Conservation (phyloP, 1,140 invertebrate species). For the Hypsibius dujardini region DNA sequence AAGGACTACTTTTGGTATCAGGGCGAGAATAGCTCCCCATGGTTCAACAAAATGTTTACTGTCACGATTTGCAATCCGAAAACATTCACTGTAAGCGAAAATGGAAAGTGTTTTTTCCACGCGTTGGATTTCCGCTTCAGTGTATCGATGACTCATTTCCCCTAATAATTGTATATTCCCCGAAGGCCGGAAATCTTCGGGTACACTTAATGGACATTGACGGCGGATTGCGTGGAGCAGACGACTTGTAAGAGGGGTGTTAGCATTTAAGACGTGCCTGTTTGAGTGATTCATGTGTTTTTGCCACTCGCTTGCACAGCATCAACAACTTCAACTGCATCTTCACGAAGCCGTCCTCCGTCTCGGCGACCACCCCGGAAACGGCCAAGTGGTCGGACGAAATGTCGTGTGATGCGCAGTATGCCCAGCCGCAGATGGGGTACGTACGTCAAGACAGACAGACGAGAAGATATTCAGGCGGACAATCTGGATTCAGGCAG, state of each 20-base stretch:
- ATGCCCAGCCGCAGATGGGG: not conserved
- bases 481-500: not conserved
- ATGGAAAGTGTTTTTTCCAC: slow-evolving; percentile 3
- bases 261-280: not conserved
- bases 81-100: not conserved
- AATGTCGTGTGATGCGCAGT: slow-evolving; percentile 7
- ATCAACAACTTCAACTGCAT: slow-evolving; percentile 18
- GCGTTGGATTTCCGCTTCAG: no score
- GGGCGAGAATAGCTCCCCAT: not conserved
- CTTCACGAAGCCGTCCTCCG: not conserved
- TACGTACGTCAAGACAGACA: not conserved
- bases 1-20: slow-evolving; percentile 9
- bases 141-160: no score
- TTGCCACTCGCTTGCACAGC: not conserved
- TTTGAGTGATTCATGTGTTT: not conserved
- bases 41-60: not conserved
- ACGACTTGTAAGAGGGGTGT: slow-evolving; percentile 14
- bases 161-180: not conserved
- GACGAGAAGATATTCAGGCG: no score
- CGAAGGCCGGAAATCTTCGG: slow-evolving; percentile 2
- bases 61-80: not conserved
- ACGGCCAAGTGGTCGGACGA: not conserved
- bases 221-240: slow-evolving; percentile 4
- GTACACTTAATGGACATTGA: slow-evolving; percentile 7
- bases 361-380: not conserved